Percentiles rank a stretch among this genome's conserved stretches.
Evolutionary conservation across 2,888 invertebrate genomes (phyloP).

Genomic region (Ommatoiulus sabulosus): DNA sequence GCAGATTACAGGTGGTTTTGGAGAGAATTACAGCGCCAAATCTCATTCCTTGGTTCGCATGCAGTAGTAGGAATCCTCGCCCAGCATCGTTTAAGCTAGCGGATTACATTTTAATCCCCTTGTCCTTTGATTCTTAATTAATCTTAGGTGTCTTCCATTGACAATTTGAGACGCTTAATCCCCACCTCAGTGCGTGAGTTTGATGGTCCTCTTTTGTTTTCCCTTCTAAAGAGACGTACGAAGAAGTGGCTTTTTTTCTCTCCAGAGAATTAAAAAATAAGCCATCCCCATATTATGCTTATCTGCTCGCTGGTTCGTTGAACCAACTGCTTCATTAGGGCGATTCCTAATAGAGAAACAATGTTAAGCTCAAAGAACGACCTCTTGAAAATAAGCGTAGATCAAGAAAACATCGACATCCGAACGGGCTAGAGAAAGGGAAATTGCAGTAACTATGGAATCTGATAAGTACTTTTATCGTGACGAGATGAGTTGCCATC

Average conservation of each 20-base stretch:
- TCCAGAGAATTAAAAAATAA: not conserved
- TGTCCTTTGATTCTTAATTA: constrained; percentile 34
- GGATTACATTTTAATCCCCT: not conserved
- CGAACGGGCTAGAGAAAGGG: not conserved
- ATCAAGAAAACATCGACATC: not conserved
- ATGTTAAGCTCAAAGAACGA: not conserved
- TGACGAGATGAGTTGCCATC: not conserved
- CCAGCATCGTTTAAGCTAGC: not conserved
- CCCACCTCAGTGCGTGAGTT: not conserved
- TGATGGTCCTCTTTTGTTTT: not conserved
- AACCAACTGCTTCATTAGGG: not conserved
- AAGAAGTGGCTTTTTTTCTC: not conserved
- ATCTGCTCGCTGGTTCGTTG: not conserved
- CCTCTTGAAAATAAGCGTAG: not conserved
- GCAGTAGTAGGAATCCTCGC: not conserved
- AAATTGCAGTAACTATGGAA: not conserved
- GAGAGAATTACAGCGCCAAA: not conserved
- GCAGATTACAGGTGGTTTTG: constrained; percentile 4
- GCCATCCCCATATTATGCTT: not conserved
- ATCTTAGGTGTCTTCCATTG: constrained; percentile 10
- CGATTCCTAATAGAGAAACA: constrained; percentile 36
- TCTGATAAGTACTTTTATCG: not conserved
- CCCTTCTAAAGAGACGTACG: not conserved
- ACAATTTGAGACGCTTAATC: constrained; percentile 35
- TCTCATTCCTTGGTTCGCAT: too few species aligned